A percentile compares a stretch with the other conserved stretches of the same genome.
phyloP scores from a whole-genome alignment of 2,797 vertebrate genomes.

The Morus bassanus region DNA sequence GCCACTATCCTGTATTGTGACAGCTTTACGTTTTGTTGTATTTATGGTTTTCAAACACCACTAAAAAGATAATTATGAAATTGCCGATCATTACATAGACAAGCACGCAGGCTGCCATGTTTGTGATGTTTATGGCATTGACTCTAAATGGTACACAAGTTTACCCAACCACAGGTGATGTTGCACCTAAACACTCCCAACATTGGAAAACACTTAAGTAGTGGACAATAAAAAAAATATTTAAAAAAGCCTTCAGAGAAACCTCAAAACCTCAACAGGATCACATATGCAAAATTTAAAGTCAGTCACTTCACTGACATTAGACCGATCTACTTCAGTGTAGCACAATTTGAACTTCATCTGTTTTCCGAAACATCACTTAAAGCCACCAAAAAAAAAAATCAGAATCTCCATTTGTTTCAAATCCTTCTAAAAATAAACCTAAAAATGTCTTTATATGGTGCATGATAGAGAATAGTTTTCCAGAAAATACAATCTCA shows the following conservation, averaged over 20 bases:
- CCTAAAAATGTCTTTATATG: background rate
- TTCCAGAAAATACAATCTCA: background rate
- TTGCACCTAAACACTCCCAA: background rate
- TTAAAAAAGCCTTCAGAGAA: background rate
- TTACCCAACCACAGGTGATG: background rate
- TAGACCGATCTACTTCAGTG: background rate
- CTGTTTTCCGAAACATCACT: background rate
- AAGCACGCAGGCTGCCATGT: background rate
- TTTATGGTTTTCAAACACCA: conserved; percentile 27
- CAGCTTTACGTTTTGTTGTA: conserved; percentile 59
- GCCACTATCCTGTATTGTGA: conserved; percentile 65
- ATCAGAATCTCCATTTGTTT: background rate
- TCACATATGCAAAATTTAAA: background rate
- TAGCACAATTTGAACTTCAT: background rate
- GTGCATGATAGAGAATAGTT: background rate
- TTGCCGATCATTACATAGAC: background rate
- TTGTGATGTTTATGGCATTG: background rate
- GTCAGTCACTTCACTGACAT: background rate
- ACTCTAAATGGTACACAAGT: background rate
- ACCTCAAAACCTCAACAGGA: conserved; percentile 45
- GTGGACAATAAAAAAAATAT: conserved; percentile 24
- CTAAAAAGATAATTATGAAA: conserved; percentile 12
- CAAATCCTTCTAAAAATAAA: background rate
- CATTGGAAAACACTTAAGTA: background rate
- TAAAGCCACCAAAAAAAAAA: background rate